Evolutionary conservation across 2,113 vertebrate species (phyloP).

Genomic region (Beaufortia kweichowensis): DNA sequence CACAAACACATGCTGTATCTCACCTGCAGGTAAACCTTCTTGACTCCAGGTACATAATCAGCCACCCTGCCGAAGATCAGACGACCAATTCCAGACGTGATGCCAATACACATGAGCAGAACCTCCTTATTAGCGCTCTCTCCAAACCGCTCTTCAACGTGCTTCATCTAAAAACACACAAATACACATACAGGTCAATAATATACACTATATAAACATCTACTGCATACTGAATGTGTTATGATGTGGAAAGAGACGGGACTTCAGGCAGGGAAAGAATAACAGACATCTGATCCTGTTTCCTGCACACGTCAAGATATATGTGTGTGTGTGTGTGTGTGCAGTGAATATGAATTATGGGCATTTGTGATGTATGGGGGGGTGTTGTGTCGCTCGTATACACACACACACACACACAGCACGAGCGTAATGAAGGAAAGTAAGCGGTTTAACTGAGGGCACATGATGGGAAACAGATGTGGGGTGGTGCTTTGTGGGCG

Average conservation of each 20-base stretch:
- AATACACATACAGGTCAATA: neutral
- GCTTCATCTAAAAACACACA: constrained; percentile 80
- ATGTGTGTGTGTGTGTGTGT: constrained; percentile 10
- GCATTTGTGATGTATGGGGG: neutral
- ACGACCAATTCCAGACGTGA: constrained; percentile 89
- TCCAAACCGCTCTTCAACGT: constrained; percentile 84
- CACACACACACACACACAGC: constrained; percentile 28
- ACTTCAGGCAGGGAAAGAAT: constrained; percentile 1
- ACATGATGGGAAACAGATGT: neutral
- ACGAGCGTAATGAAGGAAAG: no score
- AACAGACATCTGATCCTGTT: constrained; percentile 9
- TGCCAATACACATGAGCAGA: constrained; percentile 88
- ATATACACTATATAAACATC: neutral
- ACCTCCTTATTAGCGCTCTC: constrained; percentile 77
- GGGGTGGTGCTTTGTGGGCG: neutral
- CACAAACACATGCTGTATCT: neutral
- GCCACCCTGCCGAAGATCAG: constrained; percentile 88
- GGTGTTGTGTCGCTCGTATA: neutral
- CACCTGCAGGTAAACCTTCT: constrained; percentile 97
- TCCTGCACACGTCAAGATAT: neutral
- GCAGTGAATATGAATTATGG: no score
- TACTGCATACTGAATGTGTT: neutral
- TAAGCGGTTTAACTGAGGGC: neutral
- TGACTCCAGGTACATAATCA: constrained; percentile 87
- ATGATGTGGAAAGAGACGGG: neutral